Base-by-base conservation (phyloP, 2,797 vertebrate species). In the Amniataba percoides region DNA sequence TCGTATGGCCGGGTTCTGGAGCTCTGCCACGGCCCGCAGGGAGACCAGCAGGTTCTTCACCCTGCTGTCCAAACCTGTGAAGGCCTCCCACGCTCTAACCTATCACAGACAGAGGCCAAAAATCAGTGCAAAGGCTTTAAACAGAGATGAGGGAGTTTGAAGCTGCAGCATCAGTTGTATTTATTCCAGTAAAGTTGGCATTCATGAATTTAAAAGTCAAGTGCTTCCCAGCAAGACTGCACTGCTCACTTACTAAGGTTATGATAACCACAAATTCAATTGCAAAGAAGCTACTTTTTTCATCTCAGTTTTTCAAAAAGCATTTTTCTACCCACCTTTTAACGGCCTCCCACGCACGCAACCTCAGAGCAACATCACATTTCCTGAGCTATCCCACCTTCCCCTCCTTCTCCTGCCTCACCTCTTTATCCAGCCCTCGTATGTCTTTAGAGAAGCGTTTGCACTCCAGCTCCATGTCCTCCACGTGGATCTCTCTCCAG, bases 391-490 rank as follows among this genome's bases (percentile, higher is more conserved):
- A 36, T 36, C 34, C 34, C 34, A 3, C 8, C 34, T 36, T 36
- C 34, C 34, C 34, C 34, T 36, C 8, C 34, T 36, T 36, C 48
- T 55, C 61, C 12, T 10, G 21, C 6, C 67, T 86, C 82, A 97
- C 93, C 74, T 99, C 97, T 86, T 99, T 99, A 83, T 98, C 97
- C 36, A 99, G 85, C 18, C 73, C 90, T 2, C 96, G 91, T 19
- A 97, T 96, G 23, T 96, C 96, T 73, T 96, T 97, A 12, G 96
- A 93, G 82, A 99, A 97, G 25, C 63, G 94, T 72, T 95, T 98
- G 87, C 97, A 98, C 83, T 99, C 96, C 61, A 95, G 56, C 5
- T 99, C 97, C 97, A 99, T 97, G 81, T 95, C 95, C 69, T 99
- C 98, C 87, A 99, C 96, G 0, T 96, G 92, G 67, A 99, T 97